Conservation (phyloP, 2,888 invertebrate genomes). For the Didymodactylos carnosus region DNA sequence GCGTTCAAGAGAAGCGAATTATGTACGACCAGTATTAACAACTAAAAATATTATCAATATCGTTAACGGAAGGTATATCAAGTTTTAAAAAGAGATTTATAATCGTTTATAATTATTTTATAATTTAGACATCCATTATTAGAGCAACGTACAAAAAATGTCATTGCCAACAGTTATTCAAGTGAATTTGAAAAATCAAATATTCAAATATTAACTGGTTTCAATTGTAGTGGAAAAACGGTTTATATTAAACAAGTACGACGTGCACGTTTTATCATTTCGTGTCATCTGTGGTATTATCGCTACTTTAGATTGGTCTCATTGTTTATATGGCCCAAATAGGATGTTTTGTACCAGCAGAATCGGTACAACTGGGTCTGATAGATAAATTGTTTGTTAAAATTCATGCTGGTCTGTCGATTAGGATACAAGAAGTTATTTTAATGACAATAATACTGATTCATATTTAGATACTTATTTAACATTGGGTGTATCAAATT, state of each 20-base stretch:
- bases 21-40: constrained; percentile 46
- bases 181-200: neutral
- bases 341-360: constrained; percentile 70
- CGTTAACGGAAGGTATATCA: constrained; percentile 40
- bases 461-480: neutral
- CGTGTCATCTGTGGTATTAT: no score
- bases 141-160: neutral
- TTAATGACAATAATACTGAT: neutral
- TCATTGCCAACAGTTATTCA: neutral
- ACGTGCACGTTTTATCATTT: no score
- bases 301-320: neutral
- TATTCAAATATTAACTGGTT: neutral
- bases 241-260: neutral
- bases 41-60: constrained; percentile 43
- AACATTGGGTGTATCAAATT: neutral
- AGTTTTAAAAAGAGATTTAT: neutral
- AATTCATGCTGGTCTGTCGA: constrained; percentile 56
- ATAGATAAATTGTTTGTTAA: constrained; percentile 55
- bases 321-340: neutral
- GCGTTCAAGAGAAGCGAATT: constrained; percentile 45
- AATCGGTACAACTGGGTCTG: constrained; percentile 48
- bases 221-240: neutral
- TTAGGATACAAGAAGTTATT: constrained; percentile 57
- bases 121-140: neutral
- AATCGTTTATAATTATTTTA: no score